Conservation (phyloP, 2,888 invertebrate species). For the Eupithecia exiguata region DNA sequence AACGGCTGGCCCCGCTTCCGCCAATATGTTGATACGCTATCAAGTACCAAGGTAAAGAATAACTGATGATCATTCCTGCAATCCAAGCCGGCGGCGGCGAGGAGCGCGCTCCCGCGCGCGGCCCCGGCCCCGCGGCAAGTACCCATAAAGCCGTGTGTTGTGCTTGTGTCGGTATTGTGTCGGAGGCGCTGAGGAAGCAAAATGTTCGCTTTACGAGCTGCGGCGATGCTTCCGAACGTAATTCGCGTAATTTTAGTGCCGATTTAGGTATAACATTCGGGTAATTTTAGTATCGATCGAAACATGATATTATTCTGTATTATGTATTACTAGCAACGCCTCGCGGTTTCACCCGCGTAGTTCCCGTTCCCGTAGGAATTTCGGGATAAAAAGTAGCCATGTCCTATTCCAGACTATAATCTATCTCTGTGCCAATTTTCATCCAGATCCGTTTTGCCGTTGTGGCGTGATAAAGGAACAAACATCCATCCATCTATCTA, state of each 20-base stretch:
- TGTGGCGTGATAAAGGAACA: no score
- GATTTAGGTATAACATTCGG: neutral
- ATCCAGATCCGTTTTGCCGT: no score
- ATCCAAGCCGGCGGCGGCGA: no score
- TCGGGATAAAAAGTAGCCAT: no score
- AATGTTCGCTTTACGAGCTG: neutral
- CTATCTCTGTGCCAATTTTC: no score
- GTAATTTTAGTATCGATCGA: neutral
- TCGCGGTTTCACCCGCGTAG: no score
- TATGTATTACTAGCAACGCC: no score
- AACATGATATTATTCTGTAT: neutral
- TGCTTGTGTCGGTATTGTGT: constrained; percentile 4
- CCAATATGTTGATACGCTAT: neutral
- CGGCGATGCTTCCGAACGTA: neutral
- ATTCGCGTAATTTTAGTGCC: constrained; percentile 1
- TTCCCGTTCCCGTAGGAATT: no score
- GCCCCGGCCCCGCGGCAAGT: neutral
- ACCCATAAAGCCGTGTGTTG: neutral
- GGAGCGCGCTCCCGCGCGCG: no score
- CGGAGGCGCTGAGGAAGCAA: neutral
- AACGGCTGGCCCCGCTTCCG: neutral
- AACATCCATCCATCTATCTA: no score
- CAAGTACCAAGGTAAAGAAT: neutral
- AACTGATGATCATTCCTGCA: neutral
- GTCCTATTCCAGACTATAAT: no score